phyloP scores from a whole-genome alignment of 2,113 vertebrate species.

The Indri indri region DNA sequence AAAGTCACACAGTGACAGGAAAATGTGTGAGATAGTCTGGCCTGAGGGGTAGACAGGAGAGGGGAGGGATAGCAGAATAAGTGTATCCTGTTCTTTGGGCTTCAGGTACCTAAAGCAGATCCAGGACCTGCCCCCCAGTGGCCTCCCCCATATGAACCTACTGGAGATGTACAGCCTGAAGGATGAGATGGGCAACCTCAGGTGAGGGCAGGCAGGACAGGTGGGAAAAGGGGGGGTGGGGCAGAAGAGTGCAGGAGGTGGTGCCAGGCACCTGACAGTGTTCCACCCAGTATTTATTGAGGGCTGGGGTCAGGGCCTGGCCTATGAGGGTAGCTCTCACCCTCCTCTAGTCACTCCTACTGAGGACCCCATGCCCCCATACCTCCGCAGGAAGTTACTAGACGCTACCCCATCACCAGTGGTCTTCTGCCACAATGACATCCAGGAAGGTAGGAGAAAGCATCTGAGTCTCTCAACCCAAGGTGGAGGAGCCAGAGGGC shows the following conservation, averaged over 20 bases:
- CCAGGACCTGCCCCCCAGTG: conserved; percentile 85
- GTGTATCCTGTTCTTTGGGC: not conserved
- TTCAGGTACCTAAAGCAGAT: conserved; percentile 94
- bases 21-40: not conserved
- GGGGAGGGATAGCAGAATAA: not conserved
- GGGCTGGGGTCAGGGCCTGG: not conserved
- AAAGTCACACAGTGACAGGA: not conserved
- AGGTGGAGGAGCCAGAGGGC: not conserved
- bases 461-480: not conserved
- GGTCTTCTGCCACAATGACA: conserved; percentile 97
- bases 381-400: conserved; percentile 85
- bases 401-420: conserved; percentile 91
- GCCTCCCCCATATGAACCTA: conserved; percentile 88
- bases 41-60: not conserved
- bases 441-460: conserved; percentile 92
- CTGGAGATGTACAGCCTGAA: conserved; percentile 88
- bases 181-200: conserved; percentile 90
- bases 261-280: not conserved
- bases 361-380: not conserved
- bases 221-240: no score
- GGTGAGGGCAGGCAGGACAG: conserved; percentile 76
- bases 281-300: not conserved
- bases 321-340: not conserved
- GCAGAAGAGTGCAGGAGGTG: not conserved
- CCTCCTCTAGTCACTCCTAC: not conserved